Base-by-base conservation (phyloP, 2,888 invertebrate species). In the Dasypolia templi region DNA sequence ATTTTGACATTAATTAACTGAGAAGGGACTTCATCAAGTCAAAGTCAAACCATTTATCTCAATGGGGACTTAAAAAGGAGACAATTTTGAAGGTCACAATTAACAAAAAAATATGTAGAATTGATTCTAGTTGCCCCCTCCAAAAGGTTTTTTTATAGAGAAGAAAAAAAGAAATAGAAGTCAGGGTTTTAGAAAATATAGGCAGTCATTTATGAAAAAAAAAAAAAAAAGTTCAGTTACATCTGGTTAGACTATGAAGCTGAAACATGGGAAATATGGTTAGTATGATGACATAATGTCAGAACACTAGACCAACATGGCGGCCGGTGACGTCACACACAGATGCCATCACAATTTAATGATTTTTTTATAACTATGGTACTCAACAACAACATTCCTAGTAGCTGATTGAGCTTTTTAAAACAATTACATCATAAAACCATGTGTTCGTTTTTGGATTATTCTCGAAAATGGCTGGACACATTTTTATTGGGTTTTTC, bases 261-360 rank as follows among this genome's bases (percentile, higher is more conserved):
- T 29, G 14, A 29, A 39, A 66, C 53, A 29, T 67, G 35, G 35
- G 61, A 61, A 69, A 61, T 51, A 29, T 62, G 9, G 19, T 9
- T 44, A 42, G 32, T 1, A 14, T n/a, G 62, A 59, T 79, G 81
- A 83, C 79, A 63, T 55, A 59, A 55, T 56, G 32, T 55, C 42
- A 29, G 39, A 12, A 4, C 46, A 51, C 53, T 55, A 66, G 22
- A 51, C 17, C 75, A 85, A 84, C 4, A 86, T 86, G 86, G 86
- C 84, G n/a, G 6, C 53, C 32, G 5, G 59, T 86, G 75, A 82
- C 78, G 85, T 84, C 69, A 85, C 7, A 0, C 53, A 35, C 81
- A 84, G 68, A 71, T 86, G 86, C 61, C 42, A 63, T 74, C 49
- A 51, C 69, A 77, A 81, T 86, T 71, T 86, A 86, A 79, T 68